Evolutionary conservation across 2,888 invertebrate species (phyloP), one percentile per base, ranked within the genome.

Genomic region (Dyspetes luteomarginatus): DNA sequence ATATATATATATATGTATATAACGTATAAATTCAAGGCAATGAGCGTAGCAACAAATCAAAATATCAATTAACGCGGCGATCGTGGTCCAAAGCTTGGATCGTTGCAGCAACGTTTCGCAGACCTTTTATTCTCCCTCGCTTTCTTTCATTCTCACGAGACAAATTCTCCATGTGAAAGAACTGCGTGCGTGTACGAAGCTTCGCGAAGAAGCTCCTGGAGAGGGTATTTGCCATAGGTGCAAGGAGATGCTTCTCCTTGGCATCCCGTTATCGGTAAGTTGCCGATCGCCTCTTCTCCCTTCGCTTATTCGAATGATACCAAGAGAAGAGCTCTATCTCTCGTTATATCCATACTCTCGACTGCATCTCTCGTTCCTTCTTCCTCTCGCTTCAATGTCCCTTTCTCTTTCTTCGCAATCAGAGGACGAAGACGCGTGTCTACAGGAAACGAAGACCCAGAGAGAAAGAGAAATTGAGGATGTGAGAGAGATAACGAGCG

Each of bases 211-310:
- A 55, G 55, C 60, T 41, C 41, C 74, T 65, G 69, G 1, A 67
- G 73, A 58, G 43, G n/a, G 41, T 24, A 64, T 56, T 52, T 30
- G 69, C 68, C 64, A 60, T 67, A 65, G 56, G 67, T 71, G 69
- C 74, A 30, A 68, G 56, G n/a, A 68, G 60, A 62, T 50, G 58
- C 64, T 64, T 55, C 81, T 56, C 77, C 50, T 50, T 74, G 88
- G 90, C 86, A 88, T 89, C 84, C 87, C 83, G 87, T 90, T 90
- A 90, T 90, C 90, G 84, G 85, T 77, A 74, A 77, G 84, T 85
- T 83, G 80, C 82, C 85, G 88, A 89, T 88, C 88, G 85, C 83
- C 64, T 56, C 71, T 60, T 81, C 78, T 79, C 73, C 58, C 56
- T 71, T 76, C 75, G 41, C 55, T 74, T 56, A 79, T 81, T 74